These are phyloP conservation scores for Gymnocephalus cernua DNA, from an alignment of 2,113 vertebrate genomes.

Conservation along the genomic window DNA sequence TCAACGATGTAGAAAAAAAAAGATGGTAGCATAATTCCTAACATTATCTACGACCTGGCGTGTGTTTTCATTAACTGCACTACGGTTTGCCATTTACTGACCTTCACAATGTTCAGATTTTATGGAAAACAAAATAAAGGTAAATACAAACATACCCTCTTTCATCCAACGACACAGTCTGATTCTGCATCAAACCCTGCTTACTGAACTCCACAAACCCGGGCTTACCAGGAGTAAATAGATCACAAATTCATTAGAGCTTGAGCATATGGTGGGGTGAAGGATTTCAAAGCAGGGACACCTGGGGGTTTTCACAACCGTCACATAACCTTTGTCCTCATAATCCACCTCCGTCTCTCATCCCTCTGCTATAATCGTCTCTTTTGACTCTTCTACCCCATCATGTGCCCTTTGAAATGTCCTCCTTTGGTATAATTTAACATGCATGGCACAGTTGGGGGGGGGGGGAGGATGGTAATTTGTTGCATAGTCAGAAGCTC, in stretches of 20 bases:
- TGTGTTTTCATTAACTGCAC: conserved; percentile 21
- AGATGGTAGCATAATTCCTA: neutral
- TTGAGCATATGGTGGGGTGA: conserved; percentile 54
- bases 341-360: conserved; percentile 49
- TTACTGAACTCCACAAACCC: conserved; percentile 14
- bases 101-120: conserved; percentile 35
- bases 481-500: conserved; percentile 31
- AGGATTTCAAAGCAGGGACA: conserved; percentile 54
- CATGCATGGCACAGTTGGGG: conserved; percentile 55
- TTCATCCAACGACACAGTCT: neutral
- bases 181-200: neutral
- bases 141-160: conserved; percentile 4
- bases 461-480: conserved; percentile 39
- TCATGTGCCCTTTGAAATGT: conserved; percentile 58
- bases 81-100: conserved; percentile 16
- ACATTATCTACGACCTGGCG: neutral
- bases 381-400: conserved; percentile 47
- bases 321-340: conserved; percentile 56
- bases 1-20: conserved; percentile 22
- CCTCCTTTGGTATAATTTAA: conserved; percentile 57
- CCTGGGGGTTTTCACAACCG: conserved; percentile 44
- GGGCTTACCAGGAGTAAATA: conserved; percentile 12
- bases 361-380: conserved; percentile 38
- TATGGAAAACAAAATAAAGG: conserved; percentile 13
- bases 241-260: conserved; percentile 37